phyloP scores from a whole-genome alignment of 2,797 vertebrate species.

The Lepus townsendii region DNA sequence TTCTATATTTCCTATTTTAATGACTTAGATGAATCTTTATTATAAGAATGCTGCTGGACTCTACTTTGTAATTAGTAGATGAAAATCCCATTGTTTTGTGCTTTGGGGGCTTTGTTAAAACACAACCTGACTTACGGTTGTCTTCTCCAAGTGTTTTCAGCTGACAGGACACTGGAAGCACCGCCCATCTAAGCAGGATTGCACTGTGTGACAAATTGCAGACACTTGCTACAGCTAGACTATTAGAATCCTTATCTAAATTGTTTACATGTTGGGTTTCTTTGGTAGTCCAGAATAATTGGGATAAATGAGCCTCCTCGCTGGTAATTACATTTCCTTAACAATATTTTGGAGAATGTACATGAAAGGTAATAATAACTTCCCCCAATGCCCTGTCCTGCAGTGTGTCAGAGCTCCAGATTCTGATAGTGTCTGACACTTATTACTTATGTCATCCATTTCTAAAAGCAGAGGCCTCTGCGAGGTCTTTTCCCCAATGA shows the following conservation, averaged over 20 bases:
- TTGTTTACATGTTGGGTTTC: conserved; percentile 84
- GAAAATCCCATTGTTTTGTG: not conserved
- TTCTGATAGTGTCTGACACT: conserved; percentile 87
- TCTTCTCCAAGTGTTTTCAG: not conserved
- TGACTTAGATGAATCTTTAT: not conserved
- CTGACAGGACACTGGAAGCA: not conserved
- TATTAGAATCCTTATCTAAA: conserved; percentile 86
- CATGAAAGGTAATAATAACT: conserved; percentile 87
- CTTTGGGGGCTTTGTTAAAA: conserved; percentile 25
- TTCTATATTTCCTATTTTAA: not conserved
- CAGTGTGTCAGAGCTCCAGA: conserved; percentile 82
- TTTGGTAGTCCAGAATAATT: conserved; percentile 85
- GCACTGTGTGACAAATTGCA: conserved; percentile 64
- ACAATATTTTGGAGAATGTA: conserved; percentile 85
- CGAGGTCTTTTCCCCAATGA: conserved; percentile 70
- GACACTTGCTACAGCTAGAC: conserved; percentile 63
- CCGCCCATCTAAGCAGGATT: conserved; percentile 19
- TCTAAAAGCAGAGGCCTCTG: conserved; percentile 81
- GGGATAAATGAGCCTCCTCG: conserved; percentile 86
- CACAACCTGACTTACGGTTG: not conserved
- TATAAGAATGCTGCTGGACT: not conserved
- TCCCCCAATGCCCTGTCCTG: conserved; percentile 84
- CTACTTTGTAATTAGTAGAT: conserved; percentile 22
- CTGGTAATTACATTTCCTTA: conserved; percentile 88
- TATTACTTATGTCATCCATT: conserved; percentile 83